Conservation (phyloP, 2,888 invertebrate species). For the Acronicta leporina region DNA sequence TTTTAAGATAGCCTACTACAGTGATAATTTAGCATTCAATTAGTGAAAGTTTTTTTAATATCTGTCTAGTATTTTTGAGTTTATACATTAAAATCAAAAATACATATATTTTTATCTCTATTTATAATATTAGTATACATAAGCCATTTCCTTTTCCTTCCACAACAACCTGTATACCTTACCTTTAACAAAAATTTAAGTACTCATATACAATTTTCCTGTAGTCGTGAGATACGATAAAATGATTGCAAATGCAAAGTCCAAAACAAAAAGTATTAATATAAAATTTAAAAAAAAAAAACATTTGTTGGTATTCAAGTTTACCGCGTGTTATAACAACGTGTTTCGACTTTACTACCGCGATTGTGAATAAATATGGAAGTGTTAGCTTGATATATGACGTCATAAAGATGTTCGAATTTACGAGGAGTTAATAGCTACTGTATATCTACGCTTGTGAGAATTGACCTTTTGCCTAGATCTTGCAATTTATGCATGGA, state of each 20-base stretch:
- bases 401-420: slow-evolving; percentile 11
- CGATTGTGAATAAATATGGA: slow-evolving; percentile 22
- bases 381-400: slow-evolving; percentile 31
- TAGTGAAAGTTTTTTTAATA: too few relatives aligned
- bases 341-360: slow-evolving; percentile 22
- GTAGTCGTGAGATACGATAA: too few relatives aligned
- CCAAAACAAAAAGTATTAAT: background rate
- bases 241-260: background rate
- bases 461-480: background rate
- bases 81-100: too few relatives aligned
- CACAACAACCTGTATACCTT: too few relatives aligned
- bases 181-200: too few relatives aligned
- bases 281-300: slow-evolving; percentile 14
- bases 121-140: too few relatives aligned
- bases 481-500: background rate
- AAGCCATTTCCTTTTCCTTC: too few relatives aligned
- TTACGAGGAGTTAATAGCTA: slow-evolving; percentile 16
- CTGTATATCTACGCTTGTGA: slow-evolving; percentile 5
- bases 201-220: too few relatives aligned
- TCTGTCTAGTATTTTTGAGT: too few relatives aligned
- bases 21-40: too few relatives aligned
- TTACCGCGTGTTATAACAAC: slow-evolving; percentile 25
- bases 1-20: too few relatives aligned
- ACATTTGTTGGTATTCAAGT: slow-evolving; percentile 15
- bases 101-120: too few relatives aligned